Evolutionary conservation across 2,113 vertebrate species (phyloP).

Genomic region (Erythrolamprus reginae): DNA sequence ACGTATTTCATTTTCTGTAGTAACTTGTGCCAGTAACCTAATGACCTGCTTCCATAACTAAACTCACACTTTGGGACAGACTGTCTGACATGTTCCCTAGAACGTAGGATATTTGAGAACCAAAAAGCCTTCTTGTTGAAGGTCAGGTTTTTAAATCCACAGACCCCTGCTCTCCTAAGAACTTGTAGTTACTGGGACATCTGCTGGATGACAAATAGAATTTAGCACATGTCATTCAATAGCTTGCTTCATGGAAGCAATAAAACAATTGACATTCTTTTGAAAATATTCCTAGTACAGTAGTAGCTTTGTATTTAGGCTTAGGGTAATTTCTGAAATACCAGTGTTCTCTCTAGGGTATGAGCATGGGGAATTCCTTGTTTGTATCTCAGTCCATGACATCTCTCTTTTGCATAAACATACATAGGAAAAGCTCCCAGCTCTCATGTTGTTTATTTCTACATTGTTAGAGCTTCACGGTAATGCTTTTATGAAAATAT

Average conservation of each 20-base stretch:
- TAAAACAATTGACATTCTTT: background rate
- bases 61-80: background rate
- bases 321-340: background rate
- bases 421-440: background rate
- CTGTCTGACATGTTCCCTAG: background rate
- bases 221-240: rapidly evolving
- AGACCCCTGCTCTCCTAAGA: background rate
- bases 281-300: background rate
- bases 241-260: background rate
- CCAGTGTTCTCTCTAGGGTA: background rate
- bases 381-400: background rate
- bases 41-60: background rate
- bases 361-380: background rate
- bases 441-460: background rate
- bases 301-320: background rate
- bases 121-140: background rate
- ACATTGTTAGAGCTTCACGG: background rate
- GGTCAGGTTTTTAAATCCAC: background rate
- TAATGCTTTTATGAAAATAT: background rate
- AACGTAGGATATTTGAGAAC: background rate
- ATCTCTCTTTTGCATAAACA: background rate
- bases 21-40: background rate
- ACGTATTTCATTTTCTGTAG: background rate
- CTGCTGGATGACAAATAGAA: constrained; percentile 13
- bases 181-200: background rate